Conservation (phyloP, 2,797 vertebrate species). For the Pangasius mekongensis region DNA sequence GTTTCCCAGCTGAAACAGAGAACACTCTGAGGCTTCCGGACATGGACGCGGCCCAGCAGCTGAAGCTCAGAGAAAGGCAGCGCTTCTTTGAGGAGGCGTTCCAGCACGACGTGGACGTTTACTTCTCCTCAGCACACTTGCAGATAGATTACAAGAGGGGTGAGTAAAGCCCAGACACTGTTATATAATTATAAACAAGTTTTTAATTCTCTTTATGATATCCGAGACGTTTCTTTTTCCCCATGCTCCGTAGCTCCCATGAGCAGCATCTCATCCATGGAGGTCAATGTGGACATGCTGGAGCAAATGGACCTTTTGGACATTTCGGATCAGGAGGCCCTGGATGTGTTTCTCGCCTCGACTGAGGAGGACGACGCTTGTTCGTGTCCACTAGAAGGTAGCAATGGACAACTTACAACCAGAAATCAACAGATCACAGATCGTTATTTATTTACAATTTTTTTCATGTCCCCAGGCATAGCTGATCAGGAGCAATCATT, state of each 20-base stretch:
- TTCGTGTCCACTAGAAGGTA: slow-evolving; percentile 79
- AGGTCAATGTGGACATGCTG: slow-evolving; percentile 94
- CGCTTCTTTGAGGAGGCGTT: slow-evolving; percentile 96
- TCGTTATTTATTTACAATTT: neutral
- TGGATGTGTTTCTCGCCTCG: slow-evolving; percentile 91
- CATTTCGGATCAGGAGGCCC: slow-evolving; percentile 88
- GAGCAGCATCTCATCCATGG: slow-evolving; percentile 91
- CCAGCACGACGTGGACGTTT: slow-evolving; percentile 92
- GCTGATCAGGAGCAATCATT: neutral
- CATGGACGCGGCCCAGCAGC: slow-evolving; percentile 82
- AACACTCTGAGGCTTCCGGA: slow-evolving; percentile 75
- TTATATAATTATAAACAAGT: neutral
- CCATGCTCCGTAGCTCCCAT: slow-evolving; percentile 69
- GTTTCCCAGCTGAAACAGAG: slow-evolving; percentile 76
- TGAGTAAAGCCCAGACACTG: slow-evolving; percentile 68
- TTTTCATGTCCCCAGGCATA: neutral
- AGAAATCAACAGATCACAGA: neutral
- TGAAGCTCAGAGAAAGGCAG: slow-evolving; percentile 88
- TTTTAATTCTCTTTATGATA: neutral
- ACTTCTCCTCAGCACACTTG: slow-evolving; percentile 88
- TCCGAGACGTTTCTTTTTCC: neutral
- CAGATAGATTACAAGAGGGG: slow-evolving; percentile 90
- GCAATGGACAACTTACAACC: neutral
- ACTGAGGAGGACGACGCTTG: slow-evolving; percentile 76
- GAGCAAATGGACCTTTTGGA: slow-evolving; percentile 94